Percentiles rank a stretch among this genome's conserved stretches.
These are phyloP conservation scores for Oxystoma pomonae DNA, from an alignment of 2,888 invertebrate genomes.

Conservation along the genomic window DNA sequence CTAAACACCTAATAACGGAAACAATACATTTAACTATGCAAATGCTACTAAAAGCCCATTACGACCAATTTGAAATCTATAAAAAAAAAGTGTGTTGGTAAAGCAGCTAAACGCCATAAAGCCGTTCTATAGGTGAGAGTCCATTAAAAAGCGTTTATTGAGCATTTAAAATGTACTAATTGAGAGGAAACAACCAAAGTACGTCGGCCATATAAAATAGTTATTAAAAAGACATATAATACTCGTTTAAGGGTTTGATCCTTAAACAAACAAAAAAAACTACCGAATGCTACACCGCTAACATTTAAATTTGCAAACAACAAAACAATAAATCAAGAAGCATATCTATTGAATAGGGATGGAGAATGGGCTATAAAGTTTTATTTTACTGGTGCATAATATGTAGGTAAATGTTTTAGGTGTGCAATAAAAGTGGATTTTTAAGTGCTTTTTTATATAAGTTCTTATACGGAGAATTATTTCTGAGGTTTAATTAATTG, in stretches of 20 bases:
- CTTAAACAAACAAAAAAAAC: constrained; percentile 18
- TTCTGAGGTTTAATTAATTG: too few species aligned
- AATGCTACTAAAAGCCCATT: background rate
- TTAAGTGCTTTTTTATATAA: too few species aligned
- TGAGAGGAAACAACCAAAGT: constrained; percentile 22
- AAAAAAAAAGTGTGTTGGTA: background rate
- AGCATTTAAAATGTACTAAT: constrained; percentile 21
- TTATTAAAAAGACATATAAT: constrained; percentile 26
- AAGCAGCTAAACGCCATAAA: constrained; percentile 18
- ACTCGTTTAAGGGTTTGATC: constrained; percentile 16
- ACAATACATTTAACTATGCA: too few species aligned
- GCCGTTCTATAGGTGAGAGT: constrained; percentile 17
- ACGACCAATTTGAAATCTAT: background rate
- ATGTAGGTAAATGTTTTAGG: constrained; percentile 18
- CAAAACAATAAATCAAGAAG: constrained; percentile 19
- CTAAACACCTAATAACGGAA: too few species aligned
- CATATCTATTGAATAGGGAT: constrained; percentile 18
- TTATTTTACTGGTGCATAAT: constrained; percentile 18
- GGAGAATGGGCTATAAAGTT: constrained; percentile 18
- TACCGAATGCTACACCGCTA: constrained; percentile 16
- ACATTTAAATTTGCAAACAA: constrained; percentile 17
- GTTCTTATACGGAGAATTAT: too few species aligned
- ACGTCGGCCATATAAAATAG: constrained; percentile 22
- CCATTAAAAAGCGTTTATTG: constrained; percentile 20
- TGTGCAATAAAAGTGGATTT: too few species aligned